Conservation (phyloP, 1,140 invertebrate genomes). For the Plodia interpunctella region DNA sequence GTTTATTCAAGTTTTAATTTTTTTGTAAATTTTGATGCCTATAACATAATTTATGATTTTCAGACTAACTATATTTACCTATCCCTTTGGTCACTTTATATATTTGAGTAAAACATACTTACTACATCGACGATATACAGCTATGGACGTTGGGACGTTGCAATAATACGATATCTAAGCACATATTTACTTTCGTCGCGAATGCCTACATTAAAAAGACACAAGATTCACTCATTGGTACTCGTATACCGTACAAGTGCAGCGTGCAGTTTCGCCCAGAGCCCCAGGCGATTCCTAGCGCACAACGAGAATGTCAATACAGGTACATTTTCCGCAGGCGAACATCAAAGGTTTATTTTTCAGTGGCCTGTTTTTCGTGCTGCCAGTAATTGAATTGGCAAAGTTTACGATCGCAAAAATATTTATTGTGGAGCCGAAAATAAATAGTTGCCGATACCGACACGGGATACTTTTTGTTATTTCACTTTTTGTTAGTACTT, state of each 20-base stretch:
- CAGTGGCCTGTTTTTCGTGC: constrained; percentile 38
- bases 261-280: constrained; percentile 19
- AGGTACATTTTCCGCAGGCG: constrained; percentile 25
- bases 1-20: too few species aligned
- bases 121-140: too few species aligned
- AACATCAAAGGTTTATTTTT: constrained; percentile 48
- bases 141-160: too few species aligned
- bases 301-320: constrained; percentile 33
- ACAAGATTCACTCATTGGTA: neutral
- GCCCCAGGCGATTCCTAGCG: constrained; percentile 13
- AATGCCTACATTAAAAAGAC: neutral
- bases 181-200: neutral
- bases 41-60: too few species aligned
- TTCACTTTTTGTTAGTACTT: neutral
- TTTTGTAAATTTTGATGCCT: too few species aligned
- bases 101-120: too few species aligned
- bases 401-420: constrained; percentile 24
- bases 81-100: too few species aligned
- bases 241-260: constrained; percentile 26
- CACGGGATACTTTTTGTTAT: neutral
- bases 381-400: constrained; percentile 39
- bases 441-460: neutral
- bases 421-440: constrained; percentile 7
- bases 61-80: too few species aligned
- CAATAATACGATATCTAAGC: too few species aligned